Evolutionary conservation across 2,888 invertebrate genomes (phyloP).

Genomic region (Cosmia pyralina): DNA sequence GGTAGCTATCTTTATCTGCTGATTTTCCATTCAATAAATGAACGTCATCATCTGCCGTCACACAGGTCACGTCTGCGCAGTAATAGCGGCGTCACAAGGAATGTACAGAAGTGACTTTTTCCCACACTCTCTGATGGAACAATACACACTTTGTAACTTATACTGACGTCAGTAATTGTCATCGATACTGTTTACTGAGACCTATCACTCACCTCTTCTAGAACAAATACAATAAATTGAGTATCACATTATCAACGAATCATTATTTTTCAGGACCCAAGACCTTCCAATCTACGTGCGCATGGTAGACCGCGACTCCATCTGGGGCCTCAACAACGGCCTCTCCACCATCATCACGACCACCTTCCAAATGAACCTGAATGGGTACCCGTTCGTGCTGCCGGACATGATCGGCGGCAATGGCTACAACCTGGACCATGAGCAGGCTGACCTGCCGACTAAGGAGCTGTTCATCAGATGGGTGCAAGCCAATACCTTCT

Average conservation of each 20-base stretch:
- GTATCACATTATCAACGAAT: background rate
- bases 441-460: conserved; percentile 86
- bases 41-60: background rate
- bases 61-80: background rate
- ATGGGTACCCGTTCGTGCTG: conserved; percentile 93
- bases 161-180: conserved; percentile 9
- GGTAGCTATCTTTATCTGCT: background rate
- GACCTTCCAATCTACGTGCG: conserved; percentile 93
- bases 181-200: background rate
- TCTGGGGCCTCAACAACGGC: conserved; percentile 93
- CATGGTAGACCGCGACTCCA: conserved; percentile 94
- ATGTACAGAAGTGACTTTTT: background rate
- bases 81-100: background rate
- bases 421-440: conserved; percentile 88
- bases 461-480: conserved; percentile 94
- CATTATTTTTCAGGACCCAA: conserved; percentile 89
- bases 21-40: background rate
- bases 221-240: background rate
- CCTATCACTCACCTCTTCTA: too few relatives aligned
- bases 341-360: conserved; percentile 93
- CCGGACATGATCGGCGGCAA: conserved; percentile 95
- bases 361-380: conserved; percentile 91
- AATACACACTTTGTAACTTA: conserved; percentile 1
- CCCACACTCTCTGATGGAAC: conserved; percentile 2
- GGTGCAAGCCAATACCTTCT: conserved; percentile 94